A percentile compares a stretch with the other conserved stretches of the same genome.
Conservation (phyloP, 2,113 vertebrate species). For the Mirounga angustirostris region DNA sequence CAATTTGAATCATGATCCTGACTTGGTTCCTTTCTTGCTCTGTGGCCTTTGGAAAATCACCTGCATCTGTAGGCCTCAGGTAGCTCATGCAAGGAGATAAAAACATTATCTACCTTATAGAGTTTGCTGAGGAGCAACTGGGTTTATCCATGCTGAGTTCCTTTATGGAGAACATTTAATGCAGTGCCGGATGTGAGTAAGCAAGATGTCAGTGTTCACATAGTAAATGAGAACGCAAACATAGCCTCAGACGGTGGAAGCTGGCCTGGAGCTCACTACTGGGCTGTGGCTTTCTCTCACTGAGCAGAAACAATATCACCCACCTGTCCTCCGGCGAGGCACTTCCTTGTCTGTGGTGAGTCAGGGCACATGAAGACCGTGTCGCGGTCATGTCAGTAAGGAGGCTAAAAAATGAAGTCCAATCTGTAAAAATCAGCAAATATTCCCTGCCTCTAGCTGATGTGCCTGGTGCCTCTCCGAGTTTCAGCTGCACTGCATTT, state of each 20-base stretch:
- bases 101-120: not conserved
- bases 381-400: not conserved
- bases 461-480: not conserved
- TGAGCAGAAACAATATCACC: not conserved
- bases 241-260: not conserved
- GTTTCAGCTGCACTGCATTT: not conserved
- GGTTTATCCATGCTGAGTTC: not conserved
- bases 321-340: not conserved
- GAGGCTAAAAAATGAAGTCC: not conserved
- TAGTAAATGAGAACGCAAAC: accelerated
- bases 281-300: not conserved
- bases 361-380: not conserved
- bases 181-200: not conserved
- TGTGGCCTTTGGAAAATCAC: not conserved
- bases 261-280: not conserved
- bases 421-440: not conserved
- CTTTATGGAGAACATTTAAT: not conserved
- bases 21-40: not conserved
- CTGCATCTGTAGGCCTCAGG: not conserved
- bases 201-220: not conserved
- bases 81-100: not conserved
- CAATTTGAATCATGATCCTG: not conserved
- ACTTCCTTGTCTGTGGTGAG: not conserved
- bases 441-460: not conserved
- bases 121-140: not conserved